phyloP scores from a whole-genome alignment of 2,888 invertebrate species.

The Metacarcinus magister region DNA sequence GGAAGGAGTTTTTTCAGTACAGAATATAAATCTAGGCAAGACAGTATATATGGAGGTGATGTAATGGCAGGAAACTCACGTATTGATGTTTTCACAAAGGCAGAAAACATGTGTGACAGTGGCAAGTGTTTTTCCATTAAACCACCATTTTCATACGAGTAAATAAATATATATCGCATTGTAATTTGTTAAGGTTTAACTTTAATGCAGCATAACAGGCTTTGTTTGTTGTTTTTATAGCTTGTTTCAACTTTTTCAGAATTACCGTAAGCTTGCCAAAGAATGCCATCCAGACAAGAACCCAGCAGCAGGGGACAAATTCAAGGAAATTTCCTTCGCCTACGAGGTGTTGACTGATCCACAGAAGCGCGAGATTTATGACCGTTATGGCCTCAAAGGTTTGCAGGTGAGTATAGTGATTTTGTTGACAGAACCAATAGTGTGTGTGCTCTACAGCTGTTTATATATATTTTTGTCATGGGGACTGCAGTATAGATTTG shows the following conservation, averaged over 20 bases:
- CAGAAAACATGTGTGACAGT: background rate
- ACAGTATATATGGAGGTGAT: background rate
- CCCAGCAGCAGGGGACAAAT: constrained; percentile 95
- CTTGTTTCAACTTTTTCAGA: constrained; percentile 86
- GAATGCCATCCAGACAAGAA: constrained; percentile 96
- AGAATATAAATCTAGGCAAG: background rate
- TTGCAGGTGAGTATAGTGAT: constrained; percentile 87
- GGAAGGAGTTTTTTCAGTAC: no score
- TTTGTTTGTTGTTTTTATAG: background rate
- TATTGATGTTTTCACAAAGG: background rate
- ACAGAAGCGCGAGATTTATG: constrained; percentile 93
- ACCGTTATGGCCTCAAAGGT: constrained; percentile 94
- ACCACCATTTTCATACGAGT: background rate
- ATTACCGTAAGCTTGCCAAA: constrained; percentile 95
- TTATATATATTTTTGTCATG: no score
- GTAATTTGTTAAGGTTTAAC: no score
- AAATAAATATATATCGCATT: background rate
- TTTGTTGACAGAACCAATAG: no score
- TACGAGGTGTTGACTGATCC: constrained; percentile 96
- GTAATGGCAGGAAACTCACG: background rate
- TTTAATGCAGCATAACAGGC: background rate
- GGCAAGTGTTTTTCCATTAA: background rate
- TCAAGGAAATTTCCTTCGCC: constrained; percentile 97
- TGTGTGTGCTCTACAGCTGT: no score
- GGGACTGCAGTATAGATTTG: no score